These are phyloP conservation scores for Hydrolagus colliei DNA, from an alignment of 2,797 vertebrate genomes.

Conservation along the genomic window DNA sequence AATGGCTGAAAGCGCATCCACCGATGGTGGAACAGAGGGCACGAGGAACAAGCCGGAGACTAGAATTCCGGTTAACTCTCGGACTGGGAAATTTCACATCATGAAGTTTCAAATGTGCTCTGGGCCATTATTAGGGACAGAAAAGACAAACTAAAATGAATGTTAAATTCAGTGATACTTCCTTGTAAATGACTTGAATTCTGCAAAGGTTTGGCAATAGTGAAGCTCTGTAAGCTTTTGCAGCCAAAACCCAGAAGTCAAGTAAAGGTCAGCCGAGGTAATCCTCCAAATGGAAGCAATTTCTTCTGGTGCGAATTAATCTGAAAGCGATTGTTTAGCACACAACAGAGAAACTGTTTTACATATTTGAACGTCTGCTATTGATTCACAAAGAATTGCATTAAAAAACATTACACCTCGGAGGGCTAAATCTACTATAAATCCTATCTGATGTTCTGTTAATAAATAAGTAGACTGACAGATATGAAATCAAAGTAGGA, in stretches of 20 bases:
- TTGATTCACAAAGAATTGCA: constrained; percentile 19
- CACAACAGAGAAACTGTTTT: background rate
- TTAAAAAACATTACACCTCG: background rate
- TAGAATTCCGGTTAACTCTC: too few species aligned
- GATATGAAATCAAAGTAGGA: background rate
- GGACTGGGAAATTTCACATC: too few species aligned
- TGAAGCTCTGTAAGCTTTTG: background rate
- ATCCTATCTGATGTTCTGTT: background rate
- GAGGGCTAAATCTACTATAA: background rate
- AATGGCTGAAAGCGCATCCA: too few species aligned
- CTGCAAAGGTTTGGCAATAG: background rate
- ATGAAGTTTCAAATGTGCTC: too few species aligned
- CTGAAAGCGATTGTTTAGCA: background rate
- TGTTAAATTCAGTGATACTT: background rate
- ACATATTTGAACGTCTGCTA: constrained; percentile 1
- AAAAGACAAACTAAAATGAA: background rate
- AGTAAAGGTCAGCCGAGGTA: background rate
- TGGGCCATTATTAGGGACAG: too few species aligned
- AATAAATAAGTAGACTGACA: constrained; percentile 1
- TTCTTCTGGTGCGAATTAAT: constrained; percentile 9
- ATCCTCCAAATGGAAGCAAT: constrained; percentile 19
- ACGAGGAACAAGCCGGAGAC: too few species aligned
- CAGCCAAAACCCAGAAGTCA: background rate
- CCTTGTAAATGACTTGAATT: background rate
- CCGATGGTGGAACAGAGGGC: too few species aligned